Base-by-base conservation (phyloP, 2,888 invertebrate genomes). In the Escarpia spicata region DNA sequence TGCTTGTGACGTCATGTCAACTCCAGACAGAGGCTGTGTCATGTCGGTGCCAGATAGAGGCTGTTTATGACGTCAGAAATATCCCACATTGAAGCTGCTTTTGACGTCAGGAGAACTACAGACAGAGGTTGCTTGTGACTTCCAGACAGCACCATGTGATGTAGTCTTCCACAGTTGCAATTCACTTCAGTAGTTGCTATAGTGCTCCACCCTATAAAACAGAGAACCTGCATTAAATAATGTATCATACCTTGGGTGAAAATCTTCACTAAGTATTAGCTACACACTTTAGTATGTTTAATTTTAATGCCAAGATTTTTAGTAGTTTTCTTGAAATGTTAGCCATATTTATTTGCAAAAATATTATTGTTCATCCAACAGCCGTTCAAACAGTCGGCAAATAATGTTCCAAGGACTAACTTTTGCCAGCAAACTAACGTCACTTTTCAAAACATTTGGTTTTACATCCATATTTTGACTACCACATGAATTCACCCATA, bases 201-300 rank as follows among this genome's bases (percentile, higher is more conserved):
- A 92, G 37, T 92, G 92, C 31, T 92, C 43, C 45, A 92, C n/a
- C 90, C 92, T 92, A 90, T 31, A 92, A 92, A 45, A 19, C 6
- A 92, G 89, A 8, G 19, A 26, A 89, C 9, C 26, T 75, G 19
- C 45, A 31, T 89, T 37, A 43, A 43, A 92, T 43, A 90, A 92
- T 90, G 9, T 90, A 26, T 10, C 10, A 92, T 43, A 15, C 26
- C 6, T 75, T 75, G 75, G 52, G 75, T 75, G 26, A 26, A 75
- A 75, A 75, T 75, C 60, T 12, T 60, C 45, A 45, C 10, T 45
- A 45, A 10, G 60, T 60, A 19, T 19, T 12, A 60, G 26, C 26
- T 10, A 60, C 19, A 60, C 15, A 19, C 15, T 60, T 60, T 60
- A 60, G 15, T 52, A 15, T 60, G 10, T 9, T 45, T 9, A 10